These are phyloP conservation scores for Molorchus minor DNA, from an alignment of 2,888 invertebrate species.

Conservation along the genomic window DNA sequence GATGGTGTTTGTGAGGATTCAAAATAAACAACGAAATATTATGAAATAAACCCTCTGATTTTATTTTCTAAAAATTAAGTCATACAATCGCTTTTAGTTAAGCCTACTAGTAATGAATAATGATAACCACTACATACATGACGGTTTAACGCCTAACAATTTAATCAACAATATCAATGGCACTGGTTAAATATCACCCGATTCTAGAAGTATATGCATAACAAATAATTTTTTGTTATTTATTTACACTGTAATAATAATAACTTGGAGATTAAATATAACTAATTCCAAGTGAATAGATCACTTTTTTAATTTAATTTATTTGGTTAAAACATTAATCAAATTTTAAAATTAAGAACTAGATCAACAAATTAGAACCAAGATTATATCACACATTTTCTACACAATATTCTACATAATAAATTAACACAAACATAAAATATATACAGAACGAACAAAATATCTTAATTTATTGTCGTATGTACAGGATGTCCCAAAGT, in stretches of 20 bases:
- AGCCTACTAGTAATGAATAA: conserved; percentile 59
- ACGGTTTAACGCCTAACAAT: conserved; percentile 62
- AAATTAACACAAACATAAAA: conserved; percentile 36
- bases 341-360: conserved; percentile 37
- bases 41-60: conserved; percentile 65
- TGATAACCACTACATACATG: conserved; percentile 62
- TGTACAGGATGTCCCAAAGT: no score
- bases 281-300: conserved; percentile 45
- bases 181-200: conserved; percentile 66
- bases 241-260: conserved; percentile 52
- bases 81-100: conserved; percentile 60
- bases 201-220: conserved; percentile 63
- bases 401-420: conserved; percentile 47
- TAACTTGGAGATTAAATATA: conserved; percentile 45
- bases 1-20: conserved; percentile 1
- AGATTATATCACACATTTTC: conserved; percentile 47
- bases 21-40: conserved; percentile 46
- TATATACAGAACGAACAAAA: conserved; percentile 34
- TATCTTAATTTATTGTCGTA: no score
- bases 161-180: conserved; percentile 65
- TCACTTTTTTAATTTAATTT: conserved; percentile 39
- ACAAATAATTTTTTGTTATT: conserved; percentile 58
- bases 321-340: conserved; percentile 43
- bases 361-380: conserved; percentile 42
- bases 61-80: conserved; percentile 61